These are phyloP conservation scores for Cyclina sinensis DNA, from an alignment of 1,140 invertebrate species.

Conservation along the genomic window DNA sequence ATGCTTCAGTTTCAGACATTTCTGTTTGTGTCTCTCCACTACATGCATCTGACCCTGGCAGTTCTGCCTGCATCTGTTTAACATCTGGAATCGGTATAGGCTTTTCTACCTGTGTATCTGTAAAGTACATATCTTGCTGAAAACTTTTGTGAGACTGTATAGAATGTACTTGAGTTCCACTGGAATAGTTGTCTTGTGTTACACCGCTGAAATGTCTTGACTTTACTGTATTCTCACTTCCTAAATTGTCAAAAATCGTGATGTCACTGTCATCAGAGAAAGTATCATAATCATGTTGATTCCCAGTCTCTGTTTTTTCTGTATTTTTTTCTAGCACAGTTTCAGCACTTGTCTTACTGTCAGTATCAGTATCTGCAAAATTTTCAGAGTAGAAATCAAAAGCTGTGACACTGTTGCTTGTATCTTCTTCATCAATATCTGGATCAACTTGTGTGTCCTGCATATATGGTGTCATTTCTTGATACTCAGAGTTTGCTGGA, in stretches of 20 bases:
- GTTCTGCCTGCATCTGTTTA: neutral
- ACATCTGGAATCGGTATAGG: neutral
- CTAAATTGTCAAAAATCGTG: neutral
- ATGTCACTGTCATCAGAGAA: conserved; percentile 35
- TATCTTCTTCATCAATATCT: neutral
- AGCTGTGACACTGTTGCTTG: neutral
- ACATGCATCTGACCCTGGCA: neutral
- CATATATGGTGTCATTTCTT: conserved; percentile 9
- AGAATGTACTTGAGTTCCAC: conserved; percentile 8
- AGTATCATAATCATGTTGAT: conserved; percentile 1
- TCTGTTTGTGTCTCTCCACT: neutral
- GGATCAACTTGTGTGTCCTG: conserved; percentile 20
- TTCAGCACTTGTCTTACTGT: neutral
- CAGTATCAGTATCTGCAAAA: conserved; percentile 36
- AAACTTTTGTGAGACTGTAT: neutral
- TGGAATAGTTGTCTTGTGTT: neutral
- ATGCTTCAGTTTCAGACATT: neutral
- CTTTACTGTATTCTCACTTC: neutral
- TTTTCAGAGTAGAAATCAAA: conserved; percentile 24
- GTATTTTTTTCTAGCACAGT: neutral
- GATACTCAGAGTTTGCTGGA: neutral
- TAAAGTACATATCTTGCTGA: neutral
- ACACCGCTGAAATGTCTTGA: neutral
- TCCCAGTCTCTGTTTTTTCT: neutral
- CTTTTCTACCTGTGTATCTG: neutral